Base-by-base conservation (phyloP, 2,888 invertebrate genomes). In the Tetropium fuscum region DNA sequence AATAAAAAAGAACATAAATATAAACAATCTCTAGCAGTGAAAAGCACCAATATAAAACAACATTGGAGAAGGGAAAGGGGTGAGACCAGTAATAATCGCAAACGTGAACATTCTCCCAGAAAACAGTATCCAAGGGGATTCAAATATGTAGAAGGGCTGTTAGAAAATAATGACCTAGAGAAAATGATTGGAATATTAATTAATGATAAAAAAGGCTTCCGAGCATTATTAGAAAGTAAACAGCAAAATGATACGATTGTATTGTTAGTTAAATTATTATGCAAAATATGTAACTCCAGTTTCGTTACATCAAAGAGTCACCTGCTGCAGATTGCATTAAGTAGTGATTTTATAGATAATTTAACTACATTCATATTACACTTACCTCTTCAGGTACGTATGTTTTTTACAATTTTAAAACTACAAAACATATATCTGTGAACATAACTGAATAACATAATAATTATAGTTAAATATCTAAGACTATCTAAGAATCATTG, bases 121-220 rank as follows among this genome's bases (percentile, higher is more conserved):
- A 13, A 7, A 13, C 15, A 36, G 16, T 36, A 4, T 15, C 30
- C 16, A 15, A 59, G 60, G 60, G 47, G 61, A 10, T 64, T 64
- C 40, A 56, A 36, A 51, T 43, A 16, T 13, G 34, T 61, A 6
- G 27, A 64, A 38, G 32, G 53, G 0, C 15, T 63, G 25, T 11
- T 63, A 15, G 47, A 51, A 10, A 55, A 47, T 7, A 41, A 45
- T 8, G 25, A 61, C 25, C 19, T 54, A 19, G 55, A 62, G 16
- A 13, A 60, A 36, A 30, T 67, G 4, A 16, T 63, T 2, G 47
- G 62, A 5, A 40, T 16, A 8, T 19, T 66, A 19, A 43, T 13
- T 15, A 45, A 63, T 30, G 47, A 60, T 18, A 53, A 19, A 43
- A 58, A 32, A 20, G 64, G 63, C 1, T 64, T 63, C 32, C 56